Percentiles rank a stretch among this genome's conserved stretches.
Evolutionary conservation across 1,140 invertebrate genomes (phyloP).

Genomic region (Metopolophium dirhodum): DNA sequence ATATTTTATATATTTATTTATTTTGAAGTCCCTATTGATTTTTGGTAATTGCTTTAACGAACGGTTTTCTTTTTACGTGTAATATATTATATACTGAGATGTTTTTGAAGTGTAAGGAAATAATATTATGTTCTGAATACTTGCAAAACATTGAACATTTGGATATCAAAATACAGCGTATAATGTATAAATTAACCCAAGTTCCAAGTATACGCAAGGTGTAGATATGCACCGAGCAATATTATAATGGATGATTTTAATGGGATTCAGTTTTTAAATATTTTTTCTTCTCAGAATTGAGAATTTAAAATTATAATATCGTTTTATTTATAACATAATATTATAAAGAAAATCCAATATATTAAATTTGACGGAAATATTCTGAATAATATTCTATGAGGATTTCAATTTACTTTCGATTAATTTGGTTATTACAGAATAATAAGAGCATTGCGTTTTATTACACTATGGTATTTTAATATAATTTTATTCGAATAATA

Average conservation of each 20-base stretch:
- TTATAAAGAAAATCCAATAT: neutral
- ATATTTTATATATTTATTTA: too few relatives aligned
- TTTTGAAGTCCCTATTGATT: too few relatives aligned
- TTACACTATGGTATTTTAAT: too few relatives aligned
- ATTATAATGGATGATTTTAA: neutral
- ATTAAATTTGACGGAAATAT: neutral
- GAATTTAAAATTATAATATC: neutral
- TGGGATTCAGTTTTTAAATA: neutral
- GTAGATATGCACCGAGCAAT: neutral
- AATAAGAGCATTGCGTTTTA: neutral
- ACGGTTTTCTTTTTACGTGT: neutral
- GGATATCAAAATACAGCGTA: neutral
- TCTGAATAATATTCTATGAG: neutral
- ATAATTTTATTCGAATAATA: neutral
- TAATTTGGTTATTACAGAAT: neutral
- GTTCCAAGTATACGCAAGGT: neutral
- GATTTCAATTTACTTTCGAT: neutral
- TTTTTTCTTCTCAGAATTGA: neutral
- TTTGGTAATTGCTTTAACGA: neutral
- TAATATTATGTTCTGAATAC: neutral
- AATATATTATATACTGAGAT: neutral
- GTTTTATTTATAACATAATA: neutral
- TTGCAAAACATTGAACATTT: neutral
- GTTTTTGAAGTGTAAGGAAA: neutral
- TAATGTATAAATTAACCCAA: neutral